phyloP scores from a whole-genome alignment of 2,797 vertebrate species.

The Pangasius larnaudii region DNA sequence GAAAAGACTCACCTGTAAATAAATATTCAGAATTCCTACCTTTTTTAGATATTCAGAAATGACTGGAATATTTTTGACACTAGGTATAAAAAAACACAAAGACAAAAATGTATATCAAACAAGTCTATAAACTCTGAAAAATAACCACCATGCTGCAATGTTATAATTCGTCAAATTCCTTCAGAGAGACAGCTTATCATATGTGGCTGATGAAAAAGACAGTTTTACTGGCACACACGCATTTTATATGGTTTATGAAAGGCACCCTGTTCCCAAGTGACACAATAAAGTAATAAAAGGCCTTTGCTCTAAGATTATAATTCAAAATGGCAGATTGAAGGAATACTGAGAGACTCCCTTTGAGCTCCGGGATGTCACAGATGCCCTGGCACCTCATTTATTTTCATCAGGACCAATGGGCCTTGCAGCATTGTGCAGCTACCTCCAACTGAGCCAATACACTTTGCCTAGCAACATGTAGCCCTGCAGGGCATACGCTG shows the following conservation, averaged over 20 bases:
- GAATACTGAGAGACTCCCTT: conserved; percentile 45
- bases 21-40: not conserved
- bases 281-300: conserved; percentile 47
- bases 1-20: not conserved
- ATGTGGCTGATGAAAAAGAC: not conserved
- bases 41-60: not conserved
- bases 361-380: conserved; percentile 60
- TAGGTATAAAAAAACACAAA: not conserved
- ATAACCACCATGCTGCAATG: not conserved
- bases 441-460: conserved; percentile 63
- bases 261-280: conserved; percentile 12
- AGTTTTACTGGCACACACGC: not conserved
- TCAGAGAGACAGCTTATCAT: not conserved
- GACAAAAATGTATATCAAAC: not conserved
- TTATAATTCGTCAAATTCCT: conserved; percentile 9
- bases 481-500: conserved; percentile 56
- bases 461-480: conserved; percentile 64
- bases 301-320: conserved; percentile 51
- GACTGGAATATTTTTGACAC: not conserved
- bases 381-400: conserved; percentile 67
- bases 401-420: conserved; percentile 65
- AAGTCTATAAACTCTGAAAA: not conserved
- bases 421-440: conserved; percentile 60
- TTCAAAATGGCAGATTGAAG: conserved; percentile 51
- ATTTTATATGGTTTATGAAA: conserved; percentile 15